phyloP scores from a whole-genome alignment of 2,113 vertebrate species.

The Equus przewalskii region DNA sequence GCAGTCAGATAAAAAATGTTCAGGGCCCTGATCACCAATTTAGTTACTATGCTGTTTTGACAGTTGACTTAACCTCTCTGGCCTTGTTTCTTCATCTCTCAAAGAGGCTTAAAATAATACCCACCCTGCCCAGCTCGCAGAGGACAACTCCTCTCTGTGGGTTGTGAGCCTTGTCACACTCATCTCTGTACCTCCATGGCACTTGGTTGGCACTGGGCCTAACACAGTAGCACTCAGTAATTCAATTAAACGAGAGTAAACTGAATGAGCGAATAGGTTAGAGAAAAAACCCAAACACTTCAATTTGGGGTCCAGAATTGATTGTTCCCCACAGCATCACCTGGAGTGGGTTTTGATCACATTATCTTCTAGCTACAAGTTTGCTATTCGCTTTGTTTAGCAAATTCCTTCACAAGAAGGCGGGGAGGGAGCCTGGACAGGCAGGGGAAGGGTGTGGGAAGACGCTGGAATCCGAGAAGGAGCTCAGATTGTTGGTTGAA shows the following conservation, averaged over 20 bases:
- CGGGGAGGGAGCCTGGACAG: constrained; percentile 54
- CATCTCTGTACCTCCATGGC: neutral
- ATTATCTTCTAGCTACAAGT: neutral
- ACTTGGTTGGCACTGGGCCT: neutral
- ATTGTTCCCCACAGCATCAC: neutral
- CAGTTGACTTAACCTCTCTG: fast-evolving
- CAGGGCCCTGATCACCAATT: fast-evolving
- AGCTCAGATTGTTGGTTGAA: constrained; percentile 73
- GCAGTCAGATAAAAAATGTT: neutral
- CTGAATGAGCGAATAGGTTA: neutral
- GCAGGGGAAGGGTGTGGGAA: constrained; percentile 70
- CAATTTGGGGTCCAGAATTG: neutral
- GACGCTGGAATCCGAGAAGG: constrained; percentile 42
- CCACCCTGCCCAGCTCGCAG: no score
- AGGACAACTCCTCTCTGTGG: neutral
- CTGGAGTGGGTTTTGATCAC: neutral
- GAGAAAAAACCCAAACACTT: neutral
- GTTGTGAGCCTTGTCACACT: no score
- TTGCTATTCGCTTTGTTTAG: constrained; percentile 61
- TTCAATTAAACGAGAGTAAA: neutral
- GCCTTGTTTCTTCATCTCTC: neutral
- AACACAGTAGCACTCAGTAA: neutral
- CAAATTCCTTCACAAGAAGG: constrained; percentile 80
- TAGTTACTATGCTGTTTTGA: fast-evolving
- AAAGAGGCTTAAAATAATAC: neutral